A percentile compares a stretch with the other conserved stretches of the same genome.
Conservation (phyloP, 1,140 invertebrate species). For the Bursaphelenchus mucronatus region DNA sequence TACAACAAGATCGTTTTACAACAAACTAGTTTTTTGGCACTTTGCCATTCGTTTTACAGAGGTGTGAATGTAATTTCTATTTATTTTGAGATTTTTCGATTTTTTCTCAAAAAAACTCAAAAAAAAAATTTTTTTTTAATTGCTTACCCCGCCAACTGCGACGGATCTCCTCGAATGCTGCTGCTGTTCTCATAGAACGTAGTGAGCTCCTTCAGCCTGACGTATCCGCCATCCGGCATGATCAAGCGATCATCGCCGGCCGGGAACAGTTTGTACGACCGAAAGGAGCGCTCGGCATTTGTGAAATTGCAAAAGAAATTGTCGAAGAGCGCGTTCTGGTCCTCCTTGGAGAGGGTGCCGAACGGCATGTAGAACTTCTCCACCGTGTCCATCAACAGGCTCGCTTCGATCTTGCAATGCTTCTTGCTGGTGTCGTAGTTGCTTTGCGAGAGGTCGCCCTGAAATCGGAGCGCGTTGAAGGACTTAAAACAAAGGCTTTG, state of each 20-base stretch:
- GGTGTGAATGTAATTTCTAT: too few species aligned
- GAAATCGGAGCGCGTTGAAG: too few species aligned
- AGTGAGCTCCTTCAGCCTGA: constrained; percentile 37
- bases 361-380: constrained; percentile 49
- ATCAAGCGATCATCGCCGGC: constrained; percentile 38
- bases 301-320: constrained; percentile 47
- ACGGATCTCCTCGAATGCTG: constrained; percentile 34
- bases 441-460: constrained; percentile 36
- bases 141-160: constrained; percentile 37
- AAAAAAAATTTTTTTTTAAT: constrained; percentile 3
- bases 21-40: too few species aligned
- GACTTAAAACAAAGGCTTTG: constrained; percentile 1
- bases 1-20: too few species aligned
- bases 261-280: constrained; percentile 42
- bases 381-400: constrained; percentile 47
- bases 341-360: constrained; percentile 21
- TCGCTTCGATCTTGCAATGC: constrained; percentile 46
- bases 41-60: too few species aligned
- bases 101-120: neutral
- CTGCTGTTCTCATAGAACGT: constrained; percentile 45
- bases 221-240: constrained; percentile 42
- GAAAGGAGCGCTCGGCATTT: constrained; percentile 43
- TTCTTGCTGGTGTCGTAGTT: constrained; percentile 50
- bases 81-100: too few species aligned
- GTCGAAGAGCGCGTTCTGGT: constrained; percentile 40